Evolutionary conservation across 2,113 vertebrate genomes (phyloP).

Genomic region (Aegotheles bennettii): DNA sequence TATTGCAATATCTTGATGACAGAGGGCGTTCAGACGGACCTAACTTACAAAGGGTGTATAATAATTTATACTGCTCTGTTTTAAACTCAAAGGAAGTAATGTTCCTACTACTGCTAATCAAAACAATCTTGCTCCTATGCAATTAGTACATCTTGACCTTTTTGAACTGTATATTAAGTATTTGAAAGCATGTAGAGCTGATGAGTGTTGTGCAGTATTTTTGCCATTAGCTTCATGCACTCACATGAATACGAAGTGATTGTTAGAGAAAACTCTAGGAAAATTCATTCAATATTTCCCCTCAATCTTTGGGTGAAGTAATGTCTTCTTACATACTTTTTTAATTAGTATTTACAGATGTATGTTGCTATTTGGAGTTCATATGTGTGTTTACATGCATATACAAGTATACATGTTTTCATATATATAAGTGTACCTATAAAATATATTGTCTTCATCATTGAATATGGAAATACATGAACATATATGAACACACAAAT

Average conservation of each 20-base stretch:
- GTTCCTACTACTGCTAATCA: background rate
- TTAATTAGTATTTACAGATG: background rate
- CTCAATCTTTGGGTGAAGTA: background rate
- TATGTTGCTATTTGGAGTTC: background rate
- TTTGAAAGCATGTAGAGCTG: background rate
- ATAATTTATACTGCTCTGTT: background rate
- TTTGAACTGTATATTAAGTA: background rate
- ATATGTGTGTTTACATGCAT: background rate
- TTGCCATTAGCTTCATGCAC: background rate
- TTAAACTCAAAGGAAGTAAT: background rate
- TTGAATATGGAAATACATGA: background rate
- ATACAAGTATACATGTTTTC: background rate
- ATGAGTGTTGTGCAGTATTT: background rate
- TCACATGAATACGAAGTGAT: background rate
- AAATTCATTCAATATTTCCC: background rate
- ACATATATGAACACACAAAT: background rate
- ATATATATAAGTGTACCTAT: background rate
- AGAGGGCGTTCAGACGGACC: background rate
- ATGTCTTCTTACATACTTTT: background rate
- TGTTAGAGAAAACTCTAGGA: background rate
- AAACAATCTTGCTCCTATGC: background rate
- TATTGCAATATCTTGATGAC: background rate
- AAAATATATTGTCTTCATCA: rapidly evolving
- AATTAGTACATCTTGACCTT: slow-evolving; percentile 25
- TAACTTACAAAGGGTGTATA: background rate